Base-by-base conservation (phyloP, 2,888 invertebrate genomes). In the Gandaritis pyraliata region DNA sequence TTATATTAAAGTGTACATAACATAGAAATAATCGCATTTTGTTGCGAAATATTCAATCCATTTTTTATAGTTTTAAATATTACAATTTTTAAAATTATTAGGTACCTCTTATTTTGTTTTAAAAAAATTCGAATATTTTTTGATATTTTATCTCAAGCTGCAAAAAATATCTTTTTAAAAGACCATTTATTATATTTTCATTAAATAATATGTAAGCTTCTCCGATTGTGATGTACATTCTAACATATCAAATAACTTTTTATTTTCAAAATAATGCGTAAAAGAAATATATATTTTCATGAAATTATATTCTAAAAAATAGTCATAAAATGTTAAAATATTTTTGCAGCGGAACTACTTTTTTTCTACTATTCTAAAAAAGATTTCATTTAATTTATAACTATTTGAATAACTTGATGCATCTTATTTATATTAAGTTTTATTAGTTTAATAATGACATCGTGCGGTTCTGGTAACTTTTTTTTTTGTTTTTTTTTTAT, bases 1-100 rank as follows among this genome's bases (percentile, higher is more conserved):
- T 85, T 90, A 90, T 88, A 84, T 80, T 84, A 83, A 74, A 86
- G 81, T 90, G 89, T 90, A 90, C 71, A 90, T 90, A 90, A 83
- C 74, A 85, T 83, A 88, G 80, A 73, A 74, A 75, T 81, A 78
- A 75, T 74, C 81, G 78, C 81, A 77, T 77, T 80, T 77, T 75
- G 71, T 85, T 76, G 77, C 76, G 73, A 41, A 55, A 30, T 50
- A 47, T 48, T n/a, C n/a, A n/a, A 61, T 60, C 51, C 58, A 61
- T 70, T 66, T 62, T 49, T 48, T 66, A 61, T 54, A 66, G 64
- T 69, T 67, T 52, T 49, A 53, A 53, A 47, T 56, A 16, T 43
- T 54, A 39, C 51, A 56, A 39, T 59, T 56, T 64, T 64, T 45
- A 30, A 72, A 67, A 41, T 33, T 23, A 23, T 23, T 77, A 70